A percentile compares a stretch with the other conserved stretches of the same genome.
Evolutionary conservation across 2,888 invertebrate species (phyloP).

Genomic region (Euzophera pinguis): DNA sequence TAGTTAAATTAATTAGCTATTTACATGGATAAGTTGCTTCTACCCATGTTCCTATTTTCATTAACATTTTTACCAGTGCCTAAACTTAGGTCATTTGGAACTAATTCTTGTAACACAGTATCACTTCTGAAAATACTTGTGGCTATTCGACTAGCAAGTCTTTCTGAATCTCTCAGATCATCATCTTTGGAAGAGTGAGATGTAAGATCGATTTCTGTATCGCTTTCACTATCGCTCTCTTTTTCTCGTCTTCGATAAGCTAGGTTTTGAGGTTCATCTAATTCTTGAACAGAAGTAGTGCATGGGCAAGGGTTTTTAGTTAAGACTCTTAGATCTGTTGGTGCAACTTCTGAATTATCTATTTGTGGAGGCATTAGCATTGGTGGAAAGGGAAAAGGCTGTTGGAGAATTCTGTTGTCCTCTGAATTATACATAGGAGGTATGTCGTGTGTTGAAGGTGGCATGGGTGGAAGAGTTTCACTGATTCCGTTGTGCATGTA

Average conservation of each 20-base stretch:
- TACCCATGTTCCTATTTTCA: slow-evolving; percentile 43
- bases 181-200: slow-evolving; percentile 74
- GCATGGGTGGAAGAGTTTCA: slow-evolving; percentile 39
- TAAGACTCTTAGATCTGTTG: slow-evolving; percentile 66
- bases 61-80: slow-evolving; percentile 47
- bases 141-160: slow-evolving; percentile 65
- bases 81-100: slow-evolving; percentile 73
- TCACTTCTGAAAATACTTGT: slow-evolving; percentile 70
- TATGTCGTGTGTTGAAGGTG: slow-evolving; percentile 46
- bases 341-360: slow-evolving; percentile 53
- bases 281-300: slow-evolving; percentile 31
- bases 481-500: slow-evolving; percentile 52
- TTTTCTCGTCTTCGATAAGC: slow-evolving; percentile 54
- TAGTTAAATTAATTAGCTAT: slow-evolving; percentile 1
- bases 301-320: slow-evolving; percentile 60
- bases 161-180: slow-evolving; percentile 64
- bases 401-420: slow-evolving; percentile 58
- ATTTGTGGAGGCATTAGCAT: slow-evolving; percentile 54
- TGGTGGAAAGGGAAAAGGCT: slow-evolving; percentile 56
- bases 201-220: slow-evolving; percentile 73
- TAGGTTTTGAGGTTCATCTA: slow-evolving; percentile 62
- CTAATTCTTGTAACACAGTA: slow-evolving; percentile 65
- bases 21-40: slow-evolving; percentile 54
- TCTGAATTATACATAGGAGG: slow-evolving; percentile 53
- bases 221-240: slow-evolving; percentile 68